phyloP scores from a whole-genome alignment of 1,140 invertebrate genomes.

The Drosophila auraria region DNA sequence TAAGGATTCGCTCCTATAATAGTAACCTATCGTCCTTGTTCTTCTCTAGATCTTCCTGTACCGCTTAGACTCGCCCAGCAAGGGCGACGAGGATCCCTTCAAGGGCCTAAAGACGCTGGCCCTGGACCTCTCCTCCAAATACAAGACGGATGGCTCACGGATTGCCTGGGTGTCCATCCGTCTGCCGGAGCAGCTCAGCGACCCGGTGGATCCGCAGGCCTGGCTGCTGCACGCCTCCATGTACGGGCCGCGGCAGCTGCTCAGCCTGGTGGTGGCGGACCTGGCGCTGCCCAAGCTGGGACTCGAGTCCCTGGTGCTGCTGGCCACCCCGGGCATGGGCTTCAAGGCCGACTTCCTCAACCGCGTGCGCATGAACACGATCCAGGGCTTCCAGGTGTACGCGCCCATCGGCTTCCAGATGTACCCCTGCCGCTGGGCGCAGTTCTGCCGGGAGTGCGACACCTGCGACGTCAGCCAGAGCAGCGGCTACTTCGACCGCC shows the following conservation, averaged over 20 bases:
- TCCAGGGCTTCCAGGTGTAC: slow-evolving; percentile 92
- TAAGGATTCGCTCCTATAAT: not conserved
- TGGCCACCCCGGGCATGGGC: slow-evolving; percentile 89
- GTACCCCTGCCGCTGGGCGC: slow-evolving; percentile 87
- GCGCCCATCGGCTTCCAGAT: slow-evolving; percentile 93
- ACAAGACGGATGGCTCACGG: slow-evolving; percentile 89
- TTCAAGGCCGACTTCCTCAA: slow-evolving; percentile 93
- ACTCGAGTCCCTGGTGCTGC: slow-evolving; percentile 89
- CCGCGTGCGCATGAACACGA: slow-evolving; percentile 94
- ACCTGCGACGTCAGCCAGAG: slow-evolving; percentile 91
- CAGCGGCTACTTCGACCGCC: slow-evolving; percentile 92
- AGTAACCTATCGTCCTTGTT: too few relatives aligned
- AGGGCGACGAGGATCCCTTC: slow-evolving; percentile 89
- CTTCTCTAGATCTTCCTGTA: slow-evolving; percentile 87
- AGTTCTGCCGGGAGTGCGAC: slow-evolving; percentile 86
- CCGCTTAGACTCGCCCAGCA: slow-evolving; percentile 87
- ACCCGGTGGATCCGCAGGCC: slow-evolving; percentile 43
- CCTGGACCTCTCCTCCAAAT: slow-evolving; percentile 88
- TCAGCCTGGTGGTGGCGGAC: slow-evolving; percentile 90
- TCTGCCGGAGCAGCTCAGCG: slow-evolving; percentile 85
- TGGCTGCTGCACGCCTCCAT: slow-evolving; percentile 75
- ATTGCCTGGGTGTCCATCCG: slow-evolving; percentile 90
- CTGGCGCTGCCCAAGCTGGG: slow-evolving; percentile 90
- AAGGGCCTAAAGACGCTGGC: slow-evolving; percentile 88
- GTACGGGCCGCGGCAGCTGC: slow-evolving; percentile 83